phyloP scores from a whole-genome alignment of 2,888 invertebrate species.

The Andrena fulva region DNA sequence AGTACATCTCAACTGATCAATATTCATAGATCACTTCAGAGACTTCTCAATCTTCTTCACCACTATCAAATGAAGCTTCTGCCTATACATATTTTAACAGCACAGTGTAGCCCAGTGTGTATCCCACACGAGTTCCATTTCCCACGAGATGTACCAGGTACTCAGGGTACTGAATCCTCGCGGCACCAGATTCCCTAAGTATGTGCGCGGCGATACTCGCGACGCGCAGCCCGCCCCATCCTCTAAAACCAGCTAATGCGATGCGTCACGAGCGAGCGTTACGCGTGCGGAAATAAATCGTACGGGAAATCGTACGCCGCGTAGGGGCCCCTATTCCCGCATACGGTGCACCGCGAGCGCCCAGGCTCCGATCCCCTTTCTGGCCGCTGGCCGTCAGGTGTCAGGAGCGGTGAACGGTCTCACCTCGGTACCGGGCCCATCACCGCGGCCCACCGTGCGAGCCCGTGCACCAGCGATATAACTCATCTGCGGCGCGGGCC shows the following conservation, averaged over 20 bases:
- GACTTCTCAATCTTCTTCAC: too few species aligned
- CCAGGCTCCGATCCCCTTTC: slow-evolving; percentile 60
- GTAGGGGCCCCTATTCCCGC: slow-evolving; percentile 10
- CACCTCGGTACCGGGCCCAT: slow-evolving; percentile 70
- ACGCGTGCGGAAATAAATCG: slow-evolving; percentile 27
- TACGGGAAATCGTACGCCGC: neutral
- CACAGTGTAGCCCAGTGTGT: too few species aligned
- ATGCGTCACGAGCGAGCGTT: slow-evolving; percentile 4
- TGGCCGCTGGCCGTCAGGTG: slow-evolving; percentile 75
- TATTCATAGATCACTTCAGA: too few species aligned
- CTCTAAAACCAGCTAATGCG: slow-evolving; percentile 1
- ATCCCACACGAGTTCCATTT: too few species aligned
- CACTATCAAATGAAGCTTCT: too few species aligned
- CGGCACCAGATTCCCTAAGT: neutral
- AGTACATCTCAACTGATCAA: too few species aligned
- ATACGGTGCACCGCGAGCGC: slow-evolving; percentile 2
- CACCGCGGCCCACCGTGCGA: slow-evolving; percentile 70
- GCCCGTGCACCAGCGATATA: slow-evolving; percentile 60
- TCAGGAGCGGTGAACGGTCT: slow-evolving; percentile 75
- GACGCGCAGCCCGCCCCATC: neutral
- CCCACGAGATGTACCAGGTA: too few species aligned
- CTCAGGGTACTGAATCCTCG: neutral
- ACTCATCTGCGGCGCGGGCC: slow-evolving; percentile 67
- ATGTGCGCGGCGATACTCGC: neutral
- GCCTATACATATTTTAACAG: too few species aligned